Evolutionary conservation across 2,113 vertebrate genomes (phyloP).

Genomic region (Tachuris rubrigastra): DNA sequence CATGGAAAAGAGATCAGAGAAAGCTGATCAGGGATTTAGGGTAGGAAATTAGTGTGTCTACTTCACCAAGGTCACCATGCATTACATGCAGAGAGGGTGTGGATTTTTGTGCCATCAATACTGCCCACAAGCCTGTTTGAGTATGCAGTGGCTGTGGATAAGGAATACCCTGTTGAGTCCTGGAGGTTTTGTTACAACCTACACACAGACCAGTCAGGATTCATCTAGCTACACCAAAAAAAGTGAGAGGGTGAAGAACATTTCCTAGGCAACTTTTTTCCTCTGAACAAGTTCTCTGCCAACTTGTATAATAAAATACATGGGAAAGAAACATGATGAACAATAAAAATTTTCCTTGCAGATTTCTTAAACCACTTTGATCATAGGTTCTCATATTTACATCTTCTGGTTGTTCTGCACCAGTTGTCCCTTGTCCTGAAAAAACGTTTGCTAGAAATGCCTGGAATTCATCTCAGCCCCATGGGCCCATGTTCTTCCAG

Average conservation of each 20-base stretch:
- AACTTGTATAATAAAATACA: neutral
- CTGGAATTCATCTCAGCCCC: neutral
- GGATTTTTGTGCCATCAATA: neutral
- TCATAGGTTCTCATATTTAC: neutral
- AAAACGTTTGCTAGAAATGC: neutral
- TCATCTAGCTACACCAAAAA: neutral
- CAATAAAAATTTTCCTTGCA: neutral
- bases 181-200: neutral
- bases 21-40: neutral
- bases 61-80: neutral
- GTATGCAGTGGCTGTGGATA: rapidly evolving
- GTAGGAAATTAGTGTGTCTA: neutral
- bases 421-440: neutral
- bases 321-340: neutral
- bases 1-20: neutral
- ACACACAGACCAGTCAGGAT: neutral
- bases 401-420: neutral
- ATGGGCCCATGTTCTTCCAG: neutral
- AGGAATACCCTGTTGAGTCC: neutral
- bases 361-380: neutral
- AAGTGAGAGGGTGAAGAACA: neutral
- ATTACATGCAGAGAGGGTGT: neutral
- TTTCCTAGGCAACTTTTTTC: neutral
- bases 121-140: neutral
- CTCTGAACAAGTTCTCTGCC: neutral